Evolutionary conservation across 30 jellyfish, hydroid and myxozoan genomes (phyloP).

Genomic region (Turritopsis rubra): DNA sequence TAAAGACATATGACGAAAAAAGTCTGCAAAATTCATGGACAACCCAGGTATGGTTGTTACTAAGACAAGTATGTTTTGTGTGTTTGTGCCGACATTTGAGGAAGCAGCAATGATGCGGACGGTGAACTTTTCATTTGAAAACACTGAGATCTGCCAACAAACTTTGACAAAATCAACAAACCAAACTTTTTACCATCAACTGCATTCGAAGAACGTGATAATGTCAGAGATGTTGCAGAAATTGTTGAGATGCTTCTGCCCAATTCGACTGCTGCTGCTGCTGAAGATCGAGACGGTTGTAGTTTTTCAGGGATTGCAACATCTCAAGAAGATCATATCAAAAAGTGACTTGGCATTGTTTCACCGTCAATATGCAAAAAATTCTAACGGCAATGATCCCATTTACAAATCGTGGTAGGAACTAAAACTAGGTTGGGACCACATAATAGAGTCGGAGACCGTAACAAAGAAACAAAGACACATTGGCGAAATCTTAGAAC

Average conservation of each 20-base stretch:
- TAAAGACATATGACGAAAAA: constrained; percentile 27
- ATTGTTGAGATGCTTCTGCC: not conserved
- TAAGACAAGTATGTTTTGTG: not conserved
- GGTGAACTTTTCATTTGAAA: not conserved
- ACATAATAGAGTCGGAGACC: not conserved
- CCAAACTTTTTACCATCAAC: not conserved
- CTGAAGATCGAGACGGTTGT: not conserved
- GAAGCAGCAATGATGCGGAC: not conserved
- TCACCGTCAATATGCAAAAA: not conserved
- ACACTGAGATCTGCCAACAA: not conserved
- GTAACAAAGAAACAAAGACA: not conserved
- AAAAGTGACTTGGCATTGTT: not conserved
- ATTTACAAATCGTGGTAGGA: not conserved
- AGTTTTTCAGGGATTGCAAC: not conserved
- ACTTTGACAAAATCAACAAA: not conserved
- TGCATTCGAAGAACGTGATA: not conserved
- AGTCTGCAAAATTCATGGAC: constrained; percentile 26
- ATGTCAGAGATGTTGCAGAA: not conserved
- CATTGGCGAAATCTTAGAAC: not conserved
- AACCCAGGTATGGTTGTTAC: not conserved
- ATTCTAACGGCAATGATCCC: not conserved
- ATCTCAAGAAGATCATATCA: not conserved
- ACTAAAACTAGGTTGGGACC: not conserved
- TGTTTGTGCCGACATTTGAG: not conserved
- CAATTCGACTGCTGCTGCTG: not conserved